Percentiles rank a stretch among this genome's conserved stretches.
phyloP scores from a whole-genome alignment of 1,140 invertebrate species.

The Mycetomoellerius zeteki region DNA sequence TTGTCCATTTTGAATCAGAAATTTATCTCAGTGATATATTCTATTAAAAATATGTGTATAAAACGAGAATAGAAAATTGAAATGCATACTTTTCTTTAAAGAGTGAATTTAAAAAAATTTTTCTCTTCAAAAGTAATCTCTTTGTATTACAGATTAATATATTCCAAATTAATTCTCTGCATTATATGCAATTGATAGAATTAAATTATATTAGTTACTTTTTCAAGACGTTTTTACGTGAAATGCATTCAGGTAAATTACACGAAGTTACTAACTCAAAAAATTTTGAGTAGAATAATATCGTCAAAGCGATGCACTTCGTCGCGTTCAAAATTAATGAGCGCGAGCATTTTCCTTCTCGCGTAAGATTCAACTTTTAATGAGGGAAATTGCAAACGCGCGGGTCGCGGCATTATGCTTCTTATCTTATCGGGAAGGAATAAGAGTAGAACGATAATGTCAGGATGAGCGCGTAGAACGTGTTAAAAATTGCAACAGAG shows the following conservation, averaged over 20 bases:
- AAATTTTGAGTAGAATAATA: slow-evolving; percentile 51
- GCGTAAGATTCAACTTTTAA: slow-evolving; percentile 53
- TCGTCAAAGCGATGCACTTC: slow-evolving; percentile 41
- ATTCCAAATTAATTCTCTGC: not conserved
- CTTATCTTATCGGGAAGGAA: slow-evolving; percentile 28
- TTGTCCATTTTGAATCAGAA: no score
- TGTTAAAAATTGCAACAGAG: slow-evolving; percentile 34
- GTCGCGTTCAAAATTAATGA: slow-evolving; percentile 55
- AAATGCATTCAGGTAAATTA: slow-evolving; percentile 27
- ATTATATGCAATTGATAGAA: not conserved
- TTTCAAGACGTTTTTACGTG: slow-evolving; percentile 9
- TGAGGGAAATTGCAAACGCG: slow-evolving; percentile 55
- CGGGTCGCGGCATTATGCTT: slow-evolving; percentile 25
- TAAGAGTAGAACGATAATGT: slow-evolving; percentile 28
- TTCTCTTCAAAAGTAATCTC: no score
- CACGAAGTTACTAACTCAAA: slow-evolving; percentile 31
- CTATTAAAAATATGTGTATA: not conserved
- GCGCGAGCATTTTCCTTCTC: slow-evolving; percentile 40
- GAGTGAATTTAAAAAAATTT: not conserved
- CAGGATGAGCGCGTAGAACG: slow-evolving; percentile 17
- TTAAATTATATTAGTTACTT: not conserved
- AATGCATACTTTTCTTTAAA: not conserved
- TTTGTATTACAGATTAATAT: not conserved
- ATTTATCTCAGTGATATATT: not conserved
- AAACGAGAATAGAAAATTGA: not conserved